These are phyloP conservation scores for Cyprinodon brontotheroides DNA, from an alignment of 2,113 vertebrate genomes.

Conservation along the genomic window DNA sequence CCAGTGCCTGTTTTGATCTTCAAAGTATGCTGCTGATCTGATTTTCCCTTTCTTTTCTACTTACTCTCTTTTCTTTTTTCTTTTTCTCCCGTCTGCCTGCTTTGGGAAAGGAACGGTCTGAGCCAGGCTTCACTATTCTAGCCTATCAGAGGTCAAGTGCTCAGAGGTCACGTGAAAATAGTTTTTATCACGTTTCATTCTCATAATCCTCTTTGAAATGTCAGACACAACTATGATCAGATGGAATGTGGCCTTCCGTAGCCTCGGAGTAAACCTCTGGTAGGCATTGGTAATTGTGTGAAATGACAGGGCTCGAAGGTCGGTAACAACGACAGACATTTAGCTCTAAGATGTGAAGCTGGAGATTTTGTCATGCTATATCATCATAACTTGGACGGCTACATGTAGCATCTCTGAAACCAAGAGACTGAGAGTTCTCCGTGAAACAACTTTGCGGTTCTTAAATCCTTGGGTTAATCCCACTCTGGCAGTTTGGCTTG, in stretches of 20 bases:
- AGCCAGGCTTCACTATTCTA: conserved; percentile 18
- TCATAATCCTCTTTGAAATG: conserved; percentile 76
- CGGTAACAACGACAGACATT: conserved; percentile 29
- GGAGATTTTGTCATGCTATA: conserved; percentile 35
- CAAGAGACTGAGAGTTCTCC: conserved; percentile 24
- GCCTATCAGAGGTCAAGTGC: conserved; percentile 67
- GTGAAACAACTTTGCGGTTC: conserved; percentile 51
- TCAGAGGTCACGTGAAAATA: conserved; percentile 74
- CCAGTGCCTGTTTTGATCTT: conserved; percentile 4
- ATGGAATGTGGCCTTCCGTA: conserved; percentile 65
- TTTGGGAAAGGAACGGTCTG: conserved; percentile 33
- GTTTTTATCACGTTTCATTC: conserved; percentile 74
- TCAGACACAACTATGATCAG: conserved; percentile 76
- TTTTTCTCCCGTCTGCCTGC: background rate
- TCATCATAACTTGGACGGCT: conserved; percentile 36
- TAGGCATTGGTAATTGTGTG: conserved; percentile 32
- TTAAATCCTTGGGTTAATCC: conserved; percentile 55
- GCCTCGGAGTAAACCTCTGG: conserved; percentile 32
- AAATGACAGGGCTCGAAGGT: conserved; percentile 42
- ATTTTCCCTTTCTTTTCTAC: background rate
- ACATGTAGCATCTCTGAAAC: conserved; percentile 38
- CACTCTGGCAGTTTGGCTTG: conserved; percentile 58
- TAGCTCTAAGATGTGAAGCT: conserved; percentile 29
- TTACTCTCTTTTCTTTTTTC: background rate
- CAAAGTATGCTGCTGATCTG: background rate